Percentiles rank a stretch among this genome's conserved stretches.
phyloP scores from a whole-genome alignment of 2,797 vertebrate genomes.

The Leontocebus nigricollis region DNA sequence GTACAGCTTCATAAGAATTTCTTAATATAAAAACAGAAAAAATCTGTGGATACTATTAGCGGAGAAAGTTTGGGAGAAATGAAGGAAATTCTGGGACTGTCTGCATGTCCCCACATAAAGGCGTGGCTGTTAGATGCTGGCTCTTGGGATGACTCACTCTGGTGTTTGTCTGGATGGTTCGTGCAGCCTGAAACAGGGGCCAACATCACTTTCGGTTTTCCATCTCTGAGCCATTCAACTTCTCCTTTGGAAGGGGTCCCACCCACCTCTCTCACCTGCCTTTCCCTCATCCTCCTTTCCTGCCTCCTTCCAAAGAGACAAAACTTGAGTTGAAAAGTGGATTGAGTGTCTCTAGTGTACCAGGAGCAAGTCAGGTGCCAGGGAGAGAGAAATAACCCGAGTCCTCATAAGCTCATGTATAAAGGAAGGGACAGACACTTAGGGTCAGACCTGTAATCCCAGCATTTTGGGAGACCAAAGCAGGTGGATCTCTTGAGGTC shows the following conservation, averaged over 20 bases:
- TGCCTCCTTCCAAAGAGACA: background rate
- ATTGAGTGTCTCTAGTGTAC: accelerated
- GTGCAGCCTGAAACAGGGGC: accelerated
- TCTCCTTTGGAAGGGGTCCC: background rate
- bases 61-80: background rate
- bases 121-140: background rate
- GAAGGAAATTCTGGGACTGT: background rate
- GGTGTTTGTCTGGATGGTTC: accelerated
- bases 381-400: background rate
- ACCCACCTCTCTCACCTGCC: background rate
- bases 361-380: accelerated
- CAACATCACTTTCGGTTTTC: accelerated
- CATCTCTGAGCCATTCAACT: no score
- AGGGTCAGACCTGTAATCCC: background rate
- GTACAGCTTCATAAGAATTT: background rate
- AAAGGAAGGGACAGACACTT: accelerated
- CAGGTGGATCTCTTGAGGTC: background rate
- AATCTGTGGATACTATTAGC: accelerated
- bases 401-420: background rate
- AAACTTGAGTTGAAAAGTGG: background rate
- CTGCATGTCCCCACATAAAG: accelerated
- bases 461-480: background rate
- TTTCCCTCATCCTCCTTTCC: background rate
- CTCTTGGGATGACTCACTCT: background rate
- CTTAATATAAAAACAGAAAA: background rate